Evolutionary conservation across 2,797 vertebrate genomes (phyloP), one percentile per base, ranked within the genome.

Genomic region (Chaunax sp.): DNA sequence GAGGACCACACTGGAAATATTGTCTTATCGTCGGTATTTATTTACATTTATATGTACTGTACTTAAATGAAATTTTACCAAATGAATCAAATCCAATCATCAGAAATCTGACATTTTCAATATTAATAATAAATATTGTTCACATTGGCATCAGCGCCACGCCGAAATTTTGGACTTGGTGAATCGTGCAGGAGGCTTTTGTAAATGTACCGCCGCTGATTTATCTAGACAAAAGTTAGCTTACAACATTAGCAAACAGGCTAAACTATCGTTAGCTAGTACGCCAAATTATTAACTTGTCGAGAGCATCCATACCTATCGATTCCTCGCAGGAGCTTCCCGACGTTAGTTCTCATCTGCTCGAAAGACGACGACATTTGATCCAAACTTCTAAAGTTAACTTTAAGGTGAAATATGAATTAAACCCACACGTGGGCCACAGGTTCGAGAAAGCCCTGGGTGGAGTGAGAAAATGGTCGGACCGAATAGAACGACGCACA

Each of bases 311-410:
- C 90, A 1, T 69, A 97, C 96, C 96, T 94, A 85, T 98, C 96
- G 81, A 98, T 98, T 4, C 96, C 96, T 15, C 96, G 93, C 43
- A 98, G 90, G 23, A 98, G 91, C 63, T 96, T 95, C 15, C 94
- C 96, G 68, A 98, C 96, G 74, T 96, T 98, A 7, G 95, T 94
- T 82, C 96, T 93, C 96, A 98, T 97, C 88, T 97, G 96, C 79
- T 98, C 96, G 75, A 97, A 93, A 37, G 95, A 85, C 57, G 94
- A 88, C 6, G 95, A 87, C 96, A 97, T 97, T 57, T 76, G 59
- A 33, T 84, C 73, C 50, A 46, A 7, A 47, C 0, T 13, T 52
- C 19, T 4, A 0, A 0, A 0, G 14, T 0, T 0, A 26, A 52
- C 0, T 58, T 37, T 9, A 0, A 16, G 7, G 3, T 3, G 16